Evolutionary conservation across 2,113 vertebrate genomes (phyloP), one percentile per base, ranked within the genome.

Genomic region (Strix aluco): DNA sequence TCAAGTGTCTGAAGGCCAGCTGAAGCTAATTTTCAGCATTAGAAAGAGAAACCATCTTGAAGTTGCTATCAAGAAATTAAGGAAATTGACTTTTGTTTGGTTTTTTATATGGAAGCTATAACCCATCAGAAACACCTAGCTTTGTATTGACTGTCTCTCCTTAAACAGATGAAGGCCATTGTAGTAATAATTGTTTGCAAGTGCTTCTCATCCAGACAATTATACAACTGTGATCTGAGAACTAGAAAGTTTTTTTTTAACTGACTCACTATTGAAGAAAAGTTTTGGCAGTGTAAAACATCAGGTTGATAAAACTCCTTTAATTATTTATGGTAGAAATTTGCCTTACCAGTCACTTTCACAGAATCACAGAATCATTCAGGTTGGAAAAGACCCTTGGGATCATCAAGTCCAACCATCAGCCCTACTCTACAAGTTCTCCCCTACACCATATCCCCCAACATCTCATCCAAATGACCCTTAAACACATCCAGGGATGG

Each of bases 31-130:
- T 79, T 88, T 75, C 71, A 80, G 32, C 40, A 66, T 3, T 20
- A n/a, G 26, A 84, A 81, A 84, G 23, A 44, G 58, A 79, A 81
- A 73, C 2, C 4, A 40, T 5, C 23, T 54, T 61, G 61, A 90
- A 63, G 11, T 18, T 82, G 15, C 38, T 47, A 29, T 27, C 13
- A 40, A 44, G 22, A 88, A 88, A 86, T 42, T 30, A 51, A 27
- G 9, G 15, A 82, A 90, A 23, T 29, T 0, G 0, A 12, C 4
- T 52, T 73, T 55, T 38, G 5, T 4, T 26, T 27, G 18, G 6
- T 32, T 32, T 17, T 32, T 36, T 4, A 42, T 27, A 52, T 20
- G 23, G 42, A 78, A 73, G 9, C 5, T 65, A 62, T 70, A 88
- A 47, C 4, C 12, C n/a, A 52, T 46, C 23, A 67, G 61, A 93